These are phyloP conservation scores for Gandaritis pyraliata DNA, from an alignment of 2,888 invertebrate species.

Conservation along the genomic window DNA sequence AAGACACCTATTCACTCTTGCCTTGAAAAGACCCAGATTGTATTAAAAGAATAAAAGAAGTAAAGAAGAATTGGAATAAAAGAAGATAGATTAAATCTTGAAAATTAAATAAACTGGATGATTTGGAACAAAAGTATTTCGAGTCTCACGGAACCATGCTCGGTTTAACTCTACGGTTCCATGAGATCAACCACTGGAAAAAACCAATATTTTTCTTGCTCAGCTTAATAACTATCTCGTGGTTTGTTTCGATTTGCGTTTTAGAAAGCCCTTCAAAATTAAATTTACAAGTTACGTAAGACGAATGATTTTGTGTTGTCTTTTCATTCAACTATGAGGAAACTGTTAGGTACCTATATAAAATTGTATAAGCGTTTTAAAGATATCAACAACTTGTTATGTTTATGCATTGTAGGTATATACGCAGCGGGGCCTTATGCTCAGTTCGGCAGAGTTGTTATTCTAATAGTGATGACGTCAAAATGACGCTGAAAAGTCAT, in stretches of 20 bases:
- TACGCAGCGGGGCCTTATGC: too few species aligned
- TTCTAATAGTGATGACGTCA: too few species aligned
- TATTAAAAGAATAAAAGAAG: too few species aligned
- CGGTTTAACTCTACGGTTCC: constrained; percentile 39
- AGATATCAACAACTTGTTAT: too few species aligned
- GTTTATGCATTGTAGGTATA: too few species aligned
- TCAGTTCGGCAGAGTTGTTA: too few species aligned
- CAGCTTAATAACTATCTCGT: constrained; percentile 17
- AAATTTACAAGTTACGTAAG: constrained; percentile 29
- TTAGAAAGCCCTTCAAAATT: constrained; percentile 49
- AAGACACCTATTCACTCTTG: too few species aligned
- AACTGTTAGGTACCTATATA: background rate
- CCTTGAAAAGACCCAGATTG: too few species aligned
- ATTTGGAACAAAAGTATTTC: background rate
- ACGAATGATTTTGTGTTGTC: background rate
- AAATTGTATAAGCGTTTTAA: too few species aligned
- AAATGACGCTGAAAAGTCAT: too few species aligned
- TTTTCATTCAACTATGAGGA: background rate
- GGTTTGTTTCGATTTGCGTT: constrained; percentile 24
- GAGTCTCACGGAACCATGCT: constrained; percentile 44
- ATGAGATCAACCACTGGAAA: constrained; percentile 47
- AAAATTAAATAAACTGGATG: background rate
- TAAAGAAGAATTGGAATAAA: too few species aligned
- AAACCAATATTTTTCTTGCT: constrained; percentile 39
- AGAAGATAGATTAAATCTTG: background rate